Base-by-base conservation (phyloP, 2,888 invertebrate genomes). In the Rhagophthalmus giganteus region DNA sequence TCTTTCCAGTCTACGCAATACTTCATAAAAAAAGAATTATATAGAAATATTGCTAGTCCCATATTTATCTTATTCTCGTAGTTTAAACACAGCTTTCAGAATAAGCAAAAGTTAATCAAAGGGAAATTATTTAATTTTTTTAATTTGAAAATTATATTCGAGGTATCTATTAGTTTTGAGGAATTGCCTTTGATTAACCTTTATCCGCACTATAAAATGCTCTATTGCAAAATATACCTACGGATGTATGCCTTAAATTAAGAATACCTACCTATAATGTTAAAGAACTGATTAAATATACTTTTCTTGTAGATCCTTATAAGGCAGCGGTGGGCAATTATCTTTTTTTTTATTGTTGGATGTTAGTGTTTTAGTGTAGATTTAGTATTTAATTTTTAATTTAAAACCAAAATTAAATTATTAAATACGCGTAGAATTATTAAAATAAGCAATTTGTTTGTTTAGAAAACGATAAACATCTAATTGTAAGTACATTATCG, bases 201-300 rank as follows among this genome's bases (percentile, higher is more conserved):
- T 44, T 41, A 28, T 24, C 32, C 24, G 53, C 53, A 53, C 53
- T 48, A 48, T 48, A 48, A 47, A 42, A 42, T 42, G 38, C 48
- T 56, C 52, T 55, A 41, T 53, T 27, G 53, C 52, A 53, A 53
- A 51, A 53, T 56, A 49, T 55, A 56, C 53, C 53, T 55, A 42
- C 52, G 53, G 53, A 54, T 56, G 27, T 56, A 56, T 53, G 56
- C 56, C 56, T 56, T 56, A 55, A 33, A 47, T 48, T 51, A 55
- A 54, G 48, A 54, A 48, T 48, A 54, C 54, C 54, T 54, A 54
- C 48, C 49, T 54, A 49, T 53, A 46, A 47, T 37, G 41, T 41
- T 52, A 46, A 52, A 52, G 46, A 47, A 47, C 52, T 47, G 42
- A 40, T 38, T 27, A 30, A 26, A 28, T 20, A 7, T 42, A 33